Evolutionary conservation across 2,888 invertebrate species (phyloP), one percentile per base, ranked within the genome.

Genomic region (Bedellia somnulentella): DNA sequence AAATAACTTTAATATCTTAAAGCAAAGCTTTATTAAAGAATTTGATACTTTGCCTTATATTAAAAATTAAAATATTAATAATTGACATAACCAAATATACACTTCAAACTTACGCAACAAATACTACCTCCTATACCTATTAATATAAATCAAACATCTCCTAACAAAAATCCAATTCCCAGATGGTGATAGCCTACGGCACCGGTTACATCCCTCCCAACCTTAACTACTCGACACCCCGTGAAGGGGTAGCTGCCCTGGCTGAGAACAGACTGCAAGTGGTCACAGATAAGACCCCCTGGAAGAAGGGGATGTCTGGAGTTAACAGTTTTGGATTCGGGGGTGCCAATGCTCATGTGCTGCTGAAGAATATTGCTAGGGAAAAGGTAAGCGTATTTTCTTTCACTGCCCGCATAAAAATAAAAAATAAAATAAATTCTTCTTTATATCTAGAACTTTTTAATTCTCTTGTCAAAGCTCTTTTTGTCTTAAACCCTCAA

Each of bases 261-360:
- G 66, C 73, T 1, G 79, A 85, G 16, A 83, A 83, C 1, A 66
- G 83, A 24, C 53, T 87, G 16, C 47, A 80, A 40, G 91, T 96
- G 1, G 85, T 96, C 1, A 82, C 85, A 0, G 88, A 85, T 28
- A 79, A 75, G 52, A 85, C 63, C 13, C 81, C 79, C 0, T 86
- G 91, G 79, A 61, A 80, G 17, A 86, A 87, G 16, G 89, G 89
- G 12, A 76, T 86, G 49, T 84, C 87, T 14, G 94, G 88, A 3
- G 78, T 95, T 14, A 96, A 92, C 68, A 93, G 91, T 6, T 96
- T 95, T 54, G 95, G 95, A 0, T 96, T 96, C 51, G 95, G 95
- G 15, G 96, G 96, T 1, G 87, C 87, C 3, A 93, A 93, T 48
- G 86, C 85, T 27, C 89, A 90, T 45, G 71, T 82, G 15, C 51